phyloP scores from a whole-genome alignment of 2,797 vertebrate genomes.

The Falco cherrug region DNA sequence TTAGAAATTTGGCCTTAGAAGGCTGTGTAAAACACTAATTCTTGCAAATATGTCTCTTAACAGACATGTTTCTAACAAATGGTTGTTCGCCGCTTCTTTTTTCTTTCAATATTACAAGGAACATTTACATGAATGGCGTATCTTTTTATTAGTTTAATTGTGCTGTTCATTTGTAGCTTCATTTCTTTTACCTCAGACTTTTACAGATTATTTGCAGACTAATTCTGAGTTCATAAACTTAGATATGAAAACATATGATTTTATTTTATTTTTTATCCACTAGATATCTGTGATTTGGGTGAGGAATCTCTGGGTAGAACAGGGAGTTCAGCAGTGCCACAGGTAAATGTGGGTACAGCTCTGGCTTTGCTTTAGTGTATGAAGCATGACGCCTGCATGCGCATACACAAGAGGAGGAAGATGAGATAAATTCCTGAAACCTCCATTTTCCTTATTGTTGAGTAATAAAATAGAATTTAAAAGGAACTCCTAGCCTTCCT shows the following conservation, averaged over 20 bases:
- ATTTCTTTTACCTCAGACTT: background rate
- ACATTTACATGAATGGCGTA: fast-evolving
- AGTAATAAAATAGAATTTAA: background rate
- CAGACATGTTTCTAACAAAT: background rate
- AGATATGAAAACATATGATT: background rate
- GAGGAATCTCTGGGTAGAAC: background rate
- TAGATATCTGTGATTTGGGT: background rate
- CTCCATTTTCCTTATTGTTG: background rate
- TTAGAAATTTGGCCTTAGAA: background rate
- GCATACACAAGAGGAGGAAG: background rate
- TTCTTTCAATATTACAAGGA: background rate
- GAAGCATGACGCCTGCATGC: background rate
- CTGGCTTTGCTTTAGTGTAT: background rate
- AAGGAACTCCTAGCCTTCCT: background rate
- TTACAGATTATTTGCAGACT: background rate
- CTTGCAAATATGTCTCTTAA: background rate
- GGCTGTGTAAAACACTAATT: background rate
- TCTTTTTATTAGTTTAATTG: background rate
- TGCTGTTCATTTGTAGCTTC: background rate
- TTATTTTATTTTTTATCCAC: background rate
- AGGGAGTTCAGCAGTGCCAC: background rate
- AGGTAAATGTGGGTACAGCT: background rate
- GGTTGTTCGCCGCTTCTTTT: fast-evolving
- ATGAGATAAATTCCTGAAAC: background rate
- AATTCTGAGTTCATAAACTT: background rate